These are phyloP conservation scores for Drosophila peninsularis DNA, from an alignment of 2,888 invertebrate genomes.

Conservation along the genomic window DNA sequence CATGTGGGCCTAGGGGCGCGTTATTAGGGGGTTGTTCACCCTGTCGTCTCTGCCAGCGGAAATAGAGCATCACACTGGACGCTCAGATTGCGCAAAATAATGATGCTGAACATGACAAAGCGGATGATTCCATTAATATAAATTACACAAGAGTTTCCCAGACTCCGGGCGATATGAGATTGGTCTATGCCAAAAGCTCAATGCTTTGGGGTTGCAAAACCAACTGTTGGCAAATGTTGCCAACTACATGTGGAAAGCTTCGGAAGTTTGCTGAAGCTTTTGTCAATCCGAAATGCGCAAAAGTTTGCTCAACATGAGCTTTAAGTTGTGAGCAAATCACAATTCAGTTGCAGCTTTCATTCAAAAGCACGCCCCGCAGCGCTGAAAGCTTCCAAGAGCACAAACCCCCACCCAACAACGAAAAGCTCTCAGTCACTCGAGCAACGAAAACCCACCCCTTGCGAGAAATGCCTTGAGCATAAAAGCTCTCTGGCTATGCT, in stretches of 20 bases:
- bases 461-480: constrained; percentile 28
- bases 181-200: constrained; percentile 12
- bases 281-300: background rate
- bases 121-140: constrained; percentile 25
- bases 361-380: constrained; percentile 34
- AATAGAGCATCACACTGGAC: constrained; percentile 61
- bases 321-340: constrained; percentile 11
- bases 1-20: constrained; percentile 41
- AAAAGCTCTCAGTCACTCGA: constrained; percentile 12
- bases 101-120: constrained; percentile 67
- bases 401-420: constrained; percentile 40
- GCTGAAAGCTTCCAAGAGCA: constrained; percentile 46
- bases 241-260: constrained; percentile 30
- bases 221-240: constrained; percentile 28
- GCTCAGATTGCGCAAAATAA: constrained; percentile 50
- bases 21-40: constrained; percentile 33
- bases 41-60: constrained; percentile 44
- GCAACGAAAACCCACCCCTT: constrained; percentile 60
- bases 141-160: constrained; percentile 14
- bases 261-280: constrained; percentile 13
- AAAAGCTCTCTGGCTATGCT: constrained; percentile 46
- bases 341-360: constrained; percentile 36
- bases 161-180: background rate
- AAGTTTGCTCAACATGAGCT: constrained; percentile 19
- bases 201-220: constrained; percentile 28